Evolutionary conservation across 2,888 invertebrate species (phyloP).

Genomic region (Pollenia griseotomentosa): DNA sequence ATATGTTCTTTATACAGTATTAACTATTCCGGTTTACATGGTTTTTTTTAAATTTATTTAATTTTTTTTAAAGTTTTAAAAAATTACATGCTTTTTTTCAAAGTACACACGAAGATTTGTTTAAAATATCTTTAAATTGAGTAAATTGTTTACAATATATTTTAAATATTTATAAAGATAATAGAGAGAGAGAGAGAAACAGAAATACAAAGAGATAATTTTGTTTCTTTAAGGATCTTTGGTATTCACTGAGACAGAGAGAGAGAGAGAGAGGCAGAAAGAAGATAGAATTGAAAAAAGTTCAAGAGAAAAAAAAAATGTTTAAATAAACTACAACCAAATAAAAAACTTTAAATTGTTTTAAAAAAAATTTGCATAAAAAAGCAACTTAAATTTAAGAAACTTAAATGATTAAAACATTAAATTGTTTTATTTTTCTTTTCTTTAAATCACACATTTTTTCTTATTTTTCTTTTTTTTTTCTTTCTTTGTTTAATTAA

Average conservation of each 20-base stretch:
- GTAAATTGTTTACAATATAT: slow-evolving; percentile 47
- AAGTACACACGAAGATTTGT: slow-evolving; percentile 70
- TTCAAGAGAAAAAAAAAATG: background rate
- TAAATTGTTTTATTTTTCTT: background rate
- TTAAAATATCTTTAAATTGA: slow-evolving; percentile 43
- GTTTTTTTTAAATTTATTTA: slow-evolving; percentile 18
- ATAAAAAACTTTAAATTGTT: slow-evolving; percentile 8
- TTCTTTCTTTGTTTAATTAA: slow-evolving; percentile 18
- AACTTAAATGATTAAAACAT: slow-evolving; percentile 19
- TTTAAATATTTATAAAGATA: slow-evolving; percentile 24
- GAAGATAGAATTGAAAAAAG: slow-evolving; percentile 19
- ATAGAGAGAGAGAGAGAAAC: slow-evolving; percentile 33
- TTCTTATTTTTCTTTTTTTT: background rate
- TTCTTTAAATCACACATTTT: background rate
- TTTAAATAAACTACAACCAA: slow-evolving; percentile 41
- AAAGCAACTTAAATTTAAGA: slow-evolving; percentile 51
- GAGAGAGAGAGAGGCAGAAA: background rate
- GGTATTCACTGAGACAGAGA: slow-evolving; percentile 39
- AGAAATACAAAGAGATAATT: slow-evolving; percentile 28
- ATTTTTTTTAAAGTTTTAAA: slow-evolving; percentile 20
- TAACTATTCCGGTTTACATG: slow-evolving; percentile 53
- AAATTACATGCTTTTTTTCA: slow-evolving; percentile 66
- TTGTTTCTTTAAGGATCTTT: slow-evolving; percentile 37
- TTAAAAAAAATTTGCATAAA: background rate
- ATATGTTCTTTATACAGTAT: slow-evolving; percentile 36